Percentiles rank a stretch among this genome's conserved stretches.
Conservation (phyloP, 2,888 invertebrate genomes). For the Agonopterix alstromeriana region DNA sequence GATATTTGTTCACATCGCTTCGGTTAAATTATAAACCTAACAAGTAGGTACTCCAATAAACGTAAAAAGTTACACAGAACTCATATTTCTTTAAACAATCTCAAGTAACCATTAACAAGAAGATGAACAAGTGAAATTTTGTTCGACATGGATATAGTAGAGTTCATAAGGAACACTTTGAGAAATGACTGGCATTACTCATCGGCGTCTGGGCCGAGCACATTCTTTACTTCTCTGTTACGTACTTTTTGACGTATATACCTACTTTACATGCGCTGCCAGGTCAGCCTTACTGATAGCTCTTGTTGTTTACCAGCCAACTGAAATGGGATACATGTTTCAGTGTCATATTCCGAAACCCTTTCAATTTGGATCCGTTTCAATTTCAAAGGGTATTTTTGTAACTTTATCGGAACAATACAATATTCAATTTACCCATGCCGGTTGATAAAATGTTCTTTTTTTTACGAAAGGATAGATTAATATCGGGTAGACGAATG, state of each 20-base stretch:
- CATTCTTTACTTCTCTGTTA: constrained; percentile 35
- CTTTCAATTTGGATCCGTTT: constrained; percentile 2
- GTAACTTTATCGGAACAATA: too few species aligned
- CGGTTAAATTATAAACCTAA: background rate
- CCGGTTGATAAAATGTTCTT: too few species aligned
- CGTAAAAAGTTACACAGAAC: too few species aligned
- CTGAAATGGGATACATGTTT: constrained; percentile 17
- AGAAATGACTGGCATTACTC: constrained; percentile 60
- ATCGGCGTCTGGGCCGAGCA: constrained; percentile 42
- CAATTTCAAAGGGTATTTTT: constrained; percentile 5
- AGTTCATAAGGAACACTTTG: constrained; percentile 58
- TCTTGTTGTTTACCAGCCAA: constrained; percentile 37
- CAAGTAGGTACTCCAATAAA: too few species aligned
- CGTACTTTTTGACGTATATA: constrained; percentile 22
- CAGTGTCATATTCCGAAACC: constrained; percentile 12
- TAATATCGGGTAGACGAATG: background rate
- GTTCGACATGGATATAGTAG: constrained; percentile 61
- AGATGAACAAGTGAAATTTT: constrained; percentile 52
- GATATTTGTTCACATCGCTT: too few species aligned
- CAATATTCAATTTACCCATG: too few species aligned
- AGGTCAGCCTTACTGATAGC: constrained; percentile 41
- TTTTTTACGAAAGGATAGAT: too few species aligned
- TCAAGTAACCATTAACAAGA: constrained; percentile 35
- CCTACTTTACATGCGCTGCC: constrained; percentile 46
- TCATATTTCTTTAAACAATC: background rate